Evolutionary conservation across 2,113 vertebrate species (phyloP), one percentile per base, ranked within the genome.

Genomic region (Myodes glareolus): DNA sequence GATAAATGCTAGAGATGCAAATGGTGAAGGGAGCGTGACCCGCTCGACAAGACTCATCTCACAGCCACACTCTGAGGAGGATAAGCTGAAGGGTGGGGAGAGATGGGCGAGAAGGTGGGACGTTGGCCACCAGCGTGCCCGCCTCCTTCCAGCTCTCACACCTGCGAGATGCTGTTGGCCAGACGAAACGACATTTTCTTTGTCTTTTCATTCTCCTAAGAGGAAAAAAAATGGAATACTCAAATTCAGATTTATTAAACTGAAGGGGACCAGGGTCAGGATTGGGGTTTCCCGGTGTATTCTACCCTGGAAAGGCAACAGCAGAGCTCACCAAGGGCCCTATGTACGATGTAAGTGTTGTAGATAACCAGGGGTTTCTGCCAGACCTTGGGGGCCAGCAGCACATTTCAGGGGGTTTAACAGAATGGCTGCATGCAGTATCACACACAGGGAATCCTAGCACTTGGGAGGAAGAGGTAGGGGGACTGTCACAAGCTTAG

Each of bases 151-250:
- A 29, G 72, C 72, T 81, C 97, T 98, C 98, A 98, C 93, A 98
- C 98, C 96, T 99, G 98, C 93, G 98, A 98, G 98, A 98, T 94
- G 92, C 98, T 98, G 98, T 97, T 98, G 95, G 98, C 77, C 97
- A 98, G 84, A 88, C 98, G 98, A 97, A 98, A 98, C 4, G 98
- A 96, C 90, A 95, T 96, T 97, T 97, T 98, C 96, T 98, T 98
- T 88, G 92, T 96, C 98, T 97, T 98, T 96, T 98, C 98, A 1
- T 96, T 98, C 97, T 98, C 98, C 98, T 99, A 96, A 47, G 47
- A 97, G 96, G 97, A 98, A 95, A 25, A n/a, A 70, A 25, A 67
- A 55, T 25, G 7, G 4, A 58, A 91, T n/a, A 85, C 31, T 63
- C 70, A 68, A 65, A 93, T 17, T 50, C 39, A 33, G 6, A 33